These are phyloP conservation scores for Callyntrura guangdongensis DNA, from an alignment of 2,888 invertebrate genomes.

Conservation along the genomic window DNA sequence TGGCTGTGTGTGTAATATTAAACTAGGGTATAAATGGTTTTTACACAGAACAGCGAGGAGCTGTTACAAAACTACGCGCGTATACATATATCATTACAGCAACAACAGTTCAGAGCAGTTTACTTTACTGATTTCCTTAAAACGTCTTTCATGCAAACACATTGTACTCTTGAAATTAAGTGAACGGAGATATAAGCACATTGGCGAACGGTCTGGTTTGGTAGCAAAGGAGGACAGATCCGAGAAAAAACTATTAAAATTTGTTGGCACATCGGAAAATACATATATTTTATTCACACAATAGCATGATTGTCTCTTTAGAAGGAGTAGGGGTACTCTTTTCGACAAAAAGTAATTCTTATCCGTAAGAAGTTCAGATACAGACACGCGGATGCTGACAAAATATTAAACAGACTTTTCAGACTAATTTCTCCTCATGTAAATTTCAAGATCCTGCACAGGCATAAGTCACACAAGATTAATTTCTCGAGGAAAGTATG, in stretches of 20 bases:
- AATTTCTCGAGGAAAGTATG: constrained; percentile 5
- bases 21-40: neutral
- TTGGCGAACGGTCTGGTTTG: neutral
- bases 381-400: constrained; percentile 3
- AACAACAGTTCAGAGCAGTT: too few relatives aligned
- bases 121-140: constrained; percentile 22
- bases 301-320: neutral
- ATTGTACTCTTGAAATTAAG: constrained; percentile 17
- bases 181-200: neutral
- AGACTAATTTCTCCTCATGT: constrained; percentile 33
- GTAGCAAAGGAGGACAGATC: neutral
- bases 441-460: constrained; percentile 12
- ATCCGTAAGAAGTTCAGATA: neutral
- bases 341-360: neutral
- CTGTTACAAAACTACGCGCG: constrained; percentile 22
- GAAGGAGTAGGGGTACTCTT: too few relatives aligned
- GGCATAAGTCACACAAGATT: constrained; percentile 30
- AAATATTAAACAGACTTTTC: constrained; percentile 40
- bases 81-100: too few relatives aligned
- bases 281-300: neutral
- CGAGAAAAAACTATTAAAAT: constrained; percentile 49
- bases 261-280: constrained; percentile 32
- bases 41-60: neutral
- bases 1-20: neutral
- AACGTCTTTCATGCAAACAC: constrained; percentile 14